Base-by-base conservation (phyloP, 2,113 vertebrate species). In the Marcusenius ussheri region DNA sequence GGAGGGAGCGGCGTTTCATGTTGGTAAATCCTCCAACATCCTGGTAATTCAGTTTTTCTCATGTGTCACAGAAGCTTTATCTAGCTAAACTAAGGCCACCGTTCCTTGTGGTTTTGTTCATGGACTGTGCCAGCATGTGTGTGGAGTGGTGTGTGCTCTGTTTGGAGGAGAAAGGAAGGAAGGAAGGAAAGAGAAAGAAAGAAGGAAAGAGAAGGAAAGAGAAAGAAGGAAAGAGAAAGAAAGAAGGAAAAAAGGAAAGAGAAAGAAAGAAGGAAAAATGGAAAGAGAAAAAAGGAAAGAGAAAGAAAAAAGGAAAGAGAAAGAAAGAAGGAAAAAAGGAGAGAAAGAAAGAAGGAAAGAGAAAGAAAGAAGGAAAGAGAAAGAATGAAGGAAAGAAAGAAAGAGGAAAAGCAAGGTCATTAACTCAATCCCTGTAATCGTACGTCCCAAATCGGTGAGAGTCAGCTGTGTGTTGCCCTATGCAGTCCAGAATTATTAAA, bases 121-220 rank as follows among this genome's bases (percentile, higher is more conserved):
- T 94, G 94, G 94, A 94, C 94, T 93, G 1, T 77, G 31, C 13
- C 2, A 74, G 92, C 92, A 90, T 88, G 17, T 88, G 58, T 56
- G 2, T 42, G 74, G 88, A 88, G 89, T 53, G 11, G 1, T 2
- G 6, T 35, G 13, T 15, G 24, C 46, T 31, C 83, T n/a, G 24
- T 49, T n/a, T 35, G 31, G 49, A 17, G 17, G 24, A 35, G 27
- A 7, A 3, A 19, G 51, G 4, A 42, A 50, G 31, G 39, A 53
- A 39, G 50, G 39, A 42, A 39, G 39, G 6, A 27, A 53, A 87
- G 2, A 39, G 35, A 35, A 35, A 39, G n/a, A n/a, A n/a, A n/a
- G n/a, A n/a, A n/a, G n/a, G n/a, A n/a, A n/a, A n/a, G n/a, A n/a
- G 35, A 39, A 35, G 35, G 35, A 35, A 35, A n/a, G n/a, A 39